Evolutionary conservation across 2,113 vertebrate genomes (phyloP), one percentile per base, ranked within the genome.

Genomic region (Lamprotornis superbus): DNA sequence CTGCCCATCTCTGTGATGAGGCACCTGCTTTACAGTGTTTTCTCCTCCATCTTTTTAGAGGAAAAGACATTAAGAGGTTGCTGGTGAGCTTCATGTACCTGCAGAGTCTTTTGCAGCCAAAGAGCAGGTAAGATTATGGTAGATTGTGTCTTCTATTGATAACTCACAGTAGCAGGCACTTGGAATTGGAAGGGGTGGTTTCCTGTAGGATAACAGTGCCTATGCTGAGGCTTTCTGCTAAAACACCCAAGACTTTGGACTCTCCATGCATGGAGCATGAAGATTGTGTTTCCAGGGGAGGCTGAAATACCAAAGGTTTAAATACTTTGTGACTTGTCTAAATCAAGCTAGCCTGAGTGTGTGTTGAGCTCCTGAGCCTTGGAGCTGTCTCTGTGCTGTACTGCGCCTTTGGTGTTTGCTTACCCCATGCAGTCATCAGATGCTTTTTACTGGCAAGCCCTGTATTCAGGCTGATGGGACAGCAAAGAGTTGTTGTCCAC

Each of bases 71-170:
- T 31, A 99, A 99, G 95, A 98, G 98, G 74, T 96, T 99, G 92
- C 97, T 99, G 97, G 99, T 99, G 97, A 99, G 99, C 97, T 99
- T 99, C 95, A 99, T 99, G 99, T 99, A 99, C 91, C 98, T 99
- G 40, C 99, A 99, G 93, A 99, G 99, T 83, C 98, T 99, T 47
- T 96, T 99, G 91, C 99, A 99, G 97, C 99, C 99, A 69, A 99
- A 99, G 97, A 99, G 99, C 98, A 99, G 99, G 99, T 99, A 68
- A 98, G 98, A 33, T 50, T 47, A 6, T 0, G 0, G 6, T 30
- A 27, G 21, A 31, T 79, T 40, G 0, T 57, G 1, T 63, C 47
- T 92, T 67, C n/a, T 61, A 0, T 31, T 69, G 53, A 4, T 44
- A 77, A 39, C 35, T 87, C 37, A 5, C 30, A 14, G 63, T 11